A percentile compares a stretch with the other conserved stretches of the same genome.
phyloP scores from a whole-genome alignment of 2,797 vertebrate species.

The Sciaenops ocellatus region DNA sequence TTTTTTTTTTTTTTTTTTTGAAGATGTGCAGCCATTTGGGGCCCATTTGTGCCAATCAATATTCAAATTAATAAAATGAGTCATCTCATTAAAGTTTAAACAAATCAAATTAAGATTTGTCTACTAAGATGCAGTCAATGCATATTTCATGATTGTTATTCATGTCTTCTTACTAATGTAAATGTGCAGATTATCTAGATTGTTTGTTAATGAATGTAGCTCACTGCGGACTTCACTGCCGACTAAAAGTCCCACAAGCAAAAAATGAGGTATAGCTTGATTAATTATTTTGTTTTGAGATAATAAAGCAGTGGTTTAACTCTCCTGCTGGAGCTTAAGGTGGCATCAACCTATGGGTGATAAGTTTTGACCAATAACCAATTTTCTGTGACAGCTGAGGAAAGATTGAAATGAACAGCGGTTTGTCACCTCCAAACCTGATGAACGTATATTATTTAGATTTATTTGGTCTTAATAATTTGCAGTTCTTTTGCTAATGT shows the following conservation, averaged over 20 bases:
- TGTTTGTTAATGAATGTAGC: not conserved
- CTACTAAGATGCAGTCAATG: not conserved
- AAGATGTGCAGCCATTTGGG: conserved; percentile 56
- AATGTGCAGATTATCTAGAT: conserved; percentile 5
- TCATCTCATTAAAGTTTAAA: conserved; percentile 17
- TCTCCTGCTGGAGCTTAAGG: not conserved
- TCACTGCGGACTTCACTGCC: not conserved
- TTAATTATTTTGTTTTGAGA: not conserved
- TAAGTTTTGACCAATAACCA: no score
- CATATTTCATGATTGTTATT: conserved; percentile 15
- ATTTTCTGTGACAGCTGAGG: no score
- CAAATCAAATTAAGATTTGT: conserved; percentile 18
- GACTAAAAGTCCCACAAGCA: not conserved
- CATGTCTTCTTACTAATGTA: not conserved
- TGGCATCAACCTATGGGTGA: not conserved
- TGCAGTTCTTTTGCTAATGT: not conserved
- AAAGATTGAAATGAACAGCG: no score
- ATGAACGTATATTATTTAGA: no score
- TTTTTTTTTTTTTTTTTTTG: no score
- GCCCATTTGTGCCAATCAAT: conserved; percentile 60
- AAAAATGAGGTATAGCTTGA: not conserved
- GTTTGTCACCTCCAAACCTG: no score
- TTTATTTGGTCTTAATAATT: no score
- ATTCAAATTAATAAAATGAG: conserved; percentile 47
- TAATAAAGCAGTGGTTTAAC: not conserved